phyloP scores from a whole-genome alignment of 2,113 vertebrate genomes.

The Sylvia atricapilla region DNA sequence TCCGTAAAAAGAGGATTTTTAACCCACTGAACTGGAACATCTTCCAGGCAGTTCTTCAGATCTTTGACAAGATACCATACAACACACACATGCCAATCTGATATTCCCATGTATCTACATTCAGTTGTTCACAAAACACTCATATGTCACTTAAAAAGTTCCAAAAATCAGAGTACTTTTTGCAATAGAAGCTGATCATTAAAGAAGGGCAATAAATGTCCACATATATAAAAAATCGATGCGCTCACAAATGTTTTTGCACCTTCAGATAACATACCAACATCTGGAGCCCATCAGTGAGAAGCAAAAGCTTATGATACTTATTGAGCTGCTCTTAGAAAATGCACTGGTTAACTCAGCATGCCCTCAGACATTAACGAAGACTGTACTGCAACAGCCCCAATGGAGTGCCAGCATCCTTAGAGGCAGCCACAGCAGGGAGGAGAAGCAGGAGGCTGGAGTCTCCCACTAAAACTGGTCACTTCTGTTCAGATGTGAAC shows the following conservation, averaged over 20 bases:
- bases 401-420: rapidly evolving
- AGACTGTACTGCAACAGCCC: not conserved
- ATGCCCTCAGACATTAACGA: not conserved
- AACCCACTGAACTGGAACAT: constrained; percentile 70
- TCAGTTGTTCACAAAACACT: not conserved
- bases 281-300: not conserved
- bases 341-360: not conserved
- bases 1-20: constrained; percentile 68
- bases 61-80: constrained; percentile 17
- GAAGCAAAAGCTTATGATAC: not conserved
- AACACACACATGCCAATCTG: not conserved
- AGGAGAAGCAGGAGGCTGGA: not conserved
- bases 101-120: not conserved
- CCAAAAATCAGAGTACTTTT: not conserved
- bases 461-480: not conserved
- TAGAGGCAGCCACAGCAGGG: not conserved
- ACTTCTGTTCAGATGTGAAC: not conserved
- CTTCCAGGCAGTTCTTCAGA: constrained; percentile 32
- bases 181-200: not conserved
- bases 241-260: not conserved
- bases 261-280: not conserved
- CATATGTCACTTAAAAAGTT: not conserved
- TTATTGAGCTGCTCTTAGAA: not conserved
- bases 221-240: not conserved
- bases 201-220: not conserved